Conservation (phyloP, 2,888 invertebrate genomes). For the Blomia tropicalis region DNA sequence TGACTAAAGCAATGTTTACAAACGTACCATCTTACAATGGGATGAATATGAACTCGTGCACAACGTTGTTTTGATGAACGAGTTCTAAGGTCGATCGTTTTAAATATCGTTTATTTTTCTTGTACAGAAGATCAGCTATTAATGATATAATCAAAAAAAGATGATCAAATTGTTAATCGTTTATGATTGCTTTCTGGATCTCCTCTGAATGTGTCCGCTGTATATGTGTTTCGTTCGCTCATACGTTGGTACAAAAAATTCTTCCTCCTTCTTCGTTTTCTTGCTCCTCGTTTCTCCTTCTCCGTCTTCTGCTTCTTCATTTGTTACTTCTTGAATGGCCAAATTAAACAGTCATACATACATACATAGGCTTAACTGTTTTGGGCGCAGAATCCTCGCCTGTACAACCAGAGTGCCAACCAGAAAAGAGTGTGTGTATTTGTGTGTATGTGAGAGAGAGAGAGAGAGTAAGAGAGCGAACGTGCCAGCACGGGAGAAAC, state of each 20-base stretch:
- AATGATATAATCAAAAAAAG: neutral
- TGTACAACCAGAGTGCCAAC: constrained; percentile 5
- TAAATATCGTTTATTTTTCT: neutral
- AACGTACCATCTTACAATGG: too few relatives aligned
- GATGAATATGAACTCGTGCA: too few relatives aligned
- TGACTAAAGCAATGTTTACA: too few relatives aligned
- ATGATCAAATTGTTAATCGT: neutral
- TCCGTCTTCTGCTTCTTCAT: constrained; percentile 13
- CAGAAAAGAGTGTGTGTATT: neutral
- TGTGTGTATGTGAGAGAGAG: too few relatives aligned
- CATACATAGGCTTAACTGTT: neutral
- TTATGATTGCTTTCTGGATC: constrained; percentile 9
- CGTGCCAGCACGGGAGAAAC: too few relatives aligned
- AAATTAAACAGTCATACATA: constrained; percentile 2
- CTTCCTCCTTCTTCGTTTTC: constrained; percentile 13
- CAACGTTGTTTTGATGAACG: too few relatives aligned
- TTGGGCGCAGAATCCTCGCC: constrained; percentile 2
- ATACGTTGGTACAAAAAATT: neutral
- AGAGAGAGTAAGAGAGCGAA: too few relatives aligned
- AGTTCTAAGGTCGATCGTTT: neutral
- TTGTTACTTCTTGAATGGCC: constrained; percentile 15
- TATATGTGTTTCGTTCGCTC: too few relatives aligned
- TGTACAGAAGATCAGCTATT: neutral
- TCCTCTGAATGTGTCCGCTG: neutral
- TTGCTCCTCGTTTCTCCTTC: constrained; percentile 4